Base-by-base conservation (phyloP, 1,140 invertebrate genomes). In the Musca domestica region DNA sequence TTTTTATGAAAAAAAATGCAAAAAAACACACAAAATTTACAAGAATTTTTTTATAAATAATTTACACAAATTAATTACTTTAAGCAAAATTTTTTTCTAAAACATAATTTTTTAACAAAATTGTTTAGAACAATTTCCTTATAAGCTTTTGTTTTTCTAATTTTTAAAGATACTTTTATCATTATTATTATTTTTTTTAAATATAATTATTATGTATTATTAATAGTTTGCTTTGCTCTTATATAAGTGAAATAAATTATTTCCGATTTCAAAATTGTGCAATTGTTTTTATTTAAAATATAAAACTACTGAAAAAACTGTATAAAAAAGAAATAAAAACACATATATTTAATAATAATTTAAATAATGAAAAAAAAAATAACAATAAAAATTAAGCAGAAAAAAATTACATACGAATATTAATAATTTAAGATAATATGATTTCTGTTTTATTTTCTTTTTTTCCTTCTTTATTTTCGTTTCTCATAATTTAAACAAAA, bases 41-140 rank as follows among this genome's bases (percentile, higher is more conserved):
- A 19, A 51, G 2, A n/a, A 27, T 30, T 27, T 58, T 58, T 58
- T 58, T 27, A 56, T 25, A n/a, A 58, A 58, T n/a, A 58, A 52
- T 41, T 41, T 41, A 41, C 34, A 41, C 34, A 41, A 41, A 41
- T 41, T 41, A 41, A 41, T 41, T 41, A 41, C 12, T 41, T 41
- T 41, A 41, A 41, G 34, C 17, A 27, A 58, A 27, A 30, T 54
- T 54, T 54, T 54, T 54, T 5, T 49, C 10, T 22, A 54, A 58
- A 58, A 30, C 15, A 14, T 58, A 58, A 27, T 30, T 27, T 58
- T 51, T 58, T 25, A 58, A 58, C 25, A 9, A 58, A 58, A 58
- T 58, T 58, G 54, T 58, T 58, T 58, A 58, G 54, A 58, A 58
- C 54, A 58, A 58, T 58, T 58, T 58, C 27, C 27, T 58, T 58